A percentile compares a stretch with the other conserved stretches of the same genome.
phyloP scores from a whole-genome alignment of 2,113 vertebrate species.

The Hippotragus niger region DNA sequence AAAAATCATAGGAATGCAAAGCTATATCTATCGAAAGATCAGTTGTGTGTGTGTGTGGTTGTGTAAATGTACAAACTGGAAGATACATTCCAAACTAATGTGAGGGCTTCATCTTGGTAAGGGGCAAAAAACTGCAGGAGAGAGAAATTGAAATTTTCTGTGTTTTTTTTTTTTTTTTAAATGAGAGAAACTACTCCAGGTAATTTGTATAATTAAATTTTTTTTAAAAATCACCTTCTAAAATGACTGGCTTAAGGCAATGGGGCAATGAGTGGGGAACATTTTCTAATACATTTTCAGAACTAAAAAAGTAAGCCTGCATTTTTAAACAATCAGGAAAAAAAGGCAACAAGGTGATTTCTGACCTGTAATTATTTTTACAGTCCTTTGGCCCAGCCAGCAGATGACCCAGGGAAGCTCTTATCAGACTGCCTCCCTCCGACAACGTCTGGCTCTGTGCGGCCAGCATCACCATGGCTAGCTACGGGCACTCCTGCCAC shows the following conservation, averaged over 20 bases:
- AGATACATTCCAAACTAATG: not conserved
- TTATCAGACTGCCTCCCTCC: not conserved
- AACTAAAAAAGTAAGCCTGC: not conserved
- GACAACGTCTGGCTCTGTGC: not conserved
- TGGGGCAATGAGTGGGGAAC: not conserved
- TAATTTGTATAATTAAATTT: not conserved
- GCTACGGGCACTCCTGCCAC: constrained; percentile 1
- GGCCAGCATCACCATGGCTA: constrained; percentile 46
- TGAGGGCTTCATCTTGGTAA: not conserved
- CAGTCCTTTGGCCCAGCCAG: not conserved
- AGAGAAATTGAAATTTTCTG: not conserved
- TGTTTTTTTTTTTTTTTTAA: not conserved
- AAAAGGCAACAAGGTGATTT: constrained; percentile 8
- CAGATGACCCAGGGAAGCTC: not conserved
- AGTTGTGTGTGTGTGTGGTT: not conserved
- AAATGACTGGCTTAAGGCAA: not conserved
- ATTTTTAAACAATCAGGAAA: not conserved
- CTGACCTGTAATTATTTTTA: constrained; percentile 1
- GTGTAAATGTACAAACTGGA: not conserved
- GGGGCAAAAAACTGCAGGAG: not conserved
- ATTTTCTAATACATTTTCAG: not conserved
- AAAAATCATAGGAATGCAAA: not conserved
- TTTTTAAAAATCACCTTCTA: not conserved
- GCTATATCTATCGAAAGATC: not conserved
- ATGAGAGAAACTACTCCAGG: not conserved